Evolutionary conservation across 2,113 vertebrate species (phyloP).

Genomic region (Paradisaea rubra): DNA sequence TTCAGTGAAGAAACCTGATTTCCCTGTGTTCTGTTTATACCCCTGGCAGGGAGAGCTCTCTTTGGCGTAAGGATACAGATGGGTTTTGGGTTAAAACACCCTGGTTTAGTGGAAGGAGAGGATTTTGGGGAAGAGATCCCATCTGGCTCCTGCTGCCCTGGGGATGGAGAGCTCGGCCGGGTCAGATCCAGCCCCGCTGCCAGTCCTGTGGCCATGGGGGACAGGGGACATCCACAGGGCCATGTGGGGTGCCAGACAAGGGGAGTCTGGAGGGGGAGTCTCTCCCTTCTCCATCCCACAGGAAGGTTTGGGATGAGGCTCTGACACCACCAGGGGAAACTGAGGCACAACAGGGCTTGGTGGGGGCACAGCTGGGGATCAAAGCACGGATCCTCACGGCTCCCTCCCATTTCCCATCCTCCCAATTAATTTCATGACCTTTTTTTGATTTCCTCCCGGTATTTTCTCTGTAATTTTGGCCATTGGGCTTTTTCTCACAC

Average conservation of each 20-base stretch:
- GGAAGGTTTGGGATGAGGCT: neutral
- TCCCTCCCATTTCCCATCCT: neutral
- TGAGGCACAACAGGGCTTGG: neutral
- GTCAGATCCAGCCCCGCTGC: accelerated
- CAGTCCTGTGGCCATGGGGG: neutral
- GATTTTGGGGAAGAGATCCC: neutral
- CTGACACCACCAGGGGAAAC: accelerated
- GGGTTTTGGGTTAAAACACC: neutral
- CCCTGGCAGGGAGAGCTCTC: neutral
- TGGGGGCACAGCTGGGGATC: neutral
- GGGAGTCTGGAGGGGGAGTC: accelerated
- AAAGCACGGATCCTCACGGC: neutral
- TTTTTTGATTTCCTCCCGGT: accelerated
- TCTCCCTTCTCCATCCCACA: neutral
- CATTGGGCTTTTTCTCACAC: neutral
- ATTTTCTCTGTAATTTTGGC: neutral
- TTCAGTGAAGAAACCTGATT: neutral
- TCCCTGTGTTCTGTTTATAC: neutral
- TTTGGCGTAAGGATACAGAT: neutral
- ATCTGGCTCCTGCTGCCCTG: neutral
- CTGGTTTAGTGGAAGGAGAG: neutral
- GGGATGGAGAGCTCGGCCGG: accelerated
- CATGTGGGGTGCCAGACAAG: neutral
- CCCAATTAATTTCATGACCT: neutral
- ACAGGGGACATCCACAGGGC: neutral